A percentile compares a stretch with the other conserved stretches of the same genome.
Conservation (phyloP, 23 tunicate species). For the Aplidium turbinatum region DNA sequence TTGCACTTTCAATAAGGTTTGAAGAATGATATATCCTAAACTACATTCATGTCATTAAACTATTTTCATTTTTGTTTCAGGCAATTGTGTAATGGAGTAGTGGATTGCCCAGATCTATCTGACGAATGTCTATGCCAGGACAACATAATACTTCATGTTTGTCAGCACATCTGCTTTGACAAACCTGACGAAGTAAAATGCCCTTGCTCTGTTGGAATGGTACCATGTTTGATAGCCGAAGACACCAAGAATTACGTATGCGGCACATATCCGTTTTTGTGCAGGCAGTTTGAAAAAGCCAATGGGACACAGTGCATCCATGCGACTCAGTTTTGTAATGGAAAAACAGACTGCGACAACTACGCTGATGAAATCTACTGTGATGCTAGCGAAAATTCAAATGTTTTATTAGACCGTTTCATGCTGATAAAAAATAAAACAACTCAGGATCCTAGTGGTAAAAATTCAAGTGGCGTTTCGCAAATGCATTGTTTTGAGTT, state of each 20-base stretch:
- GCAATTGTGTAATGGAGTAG: slow-evolving; percentile 73
- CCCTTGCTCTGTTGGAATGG: slow-evolving; percentile 30
- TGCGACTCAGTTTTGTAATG: slow-evolving; percentile 48
- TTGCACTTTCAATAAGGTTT: no score
- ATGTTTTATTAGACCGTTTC: no score
- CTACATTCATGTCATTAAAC: no score
- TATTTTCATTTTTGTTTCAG: slow-evolving; percentile 29
- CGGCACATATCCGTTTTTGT: no score
- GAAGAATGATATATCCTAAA: no score
- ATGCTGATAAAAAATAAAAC: no score
- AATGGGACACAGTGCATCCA: slow-evolving; percentile 43
- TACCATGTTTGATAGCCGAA: slow-evolving; percentile 51
- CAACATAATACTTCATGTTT: slow-evolving; percentile 32
- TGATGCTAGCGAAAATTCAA: neutral
- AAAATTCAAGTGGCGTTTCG: neutral
- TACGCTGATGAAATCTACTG: slow-evolving; percentile 71
- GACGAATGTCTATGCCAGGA: slow-evolving; percentile 80
- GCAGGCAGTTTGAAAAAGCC: neutral
- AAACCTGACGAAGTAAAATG: neutral
- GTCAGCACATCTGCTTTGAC: slow-evolving; percentile 40
- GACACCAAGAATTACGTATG: neutral
- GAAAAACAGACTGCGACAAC: slow-evolving; percentile 55
- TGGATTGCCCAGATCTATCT: slow-evolving; percentile 82
- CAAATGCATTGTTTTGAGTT: slow-evolving; percentile 2
- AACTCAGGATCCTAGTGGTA: neutral